These are phyloP conservation scores for Heloderma charlesbogerti DNA, from an alignment of 2,113 vertebrate species.

Conservation along the genomic window DNA sequence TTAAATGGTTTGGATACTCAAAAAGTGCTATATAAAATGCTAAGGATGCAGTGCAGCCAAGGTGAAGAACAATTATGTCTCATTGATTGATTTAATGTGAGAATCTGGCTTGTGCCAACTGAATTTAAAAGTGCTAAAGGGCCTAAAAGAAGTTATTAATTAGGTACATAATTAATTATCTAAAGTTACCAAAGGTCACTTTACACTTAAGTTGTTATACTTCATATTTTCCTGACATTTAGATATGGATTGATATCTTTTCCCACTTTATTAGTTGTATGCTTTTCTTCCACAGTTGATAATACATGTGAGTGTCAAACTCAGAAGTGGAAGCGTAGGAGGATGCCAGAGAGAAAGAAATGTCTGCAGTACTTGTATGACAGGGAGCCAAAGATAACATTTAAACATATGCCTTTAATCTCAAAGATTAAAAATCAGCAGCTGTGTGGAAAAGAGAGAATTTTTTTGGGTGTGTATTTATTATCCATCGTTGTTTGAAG, in stretches of 20 bases:
- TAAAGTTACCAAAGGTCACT: neutral
- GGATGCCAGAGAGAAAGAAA: conserved; percentile 3
- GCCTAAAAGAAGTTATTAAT: neutral
- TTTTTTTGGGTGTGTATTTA: neutral
- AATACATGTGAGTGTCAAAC: conserved; percentile 1
- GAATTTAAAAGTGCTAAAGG: neutral
- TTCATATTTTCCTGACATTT: conserved; percentile 11
- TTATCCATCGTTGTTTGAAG: neutral
- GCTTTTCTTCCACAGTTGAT: neutral
- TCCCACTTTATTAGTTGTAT: neutral
- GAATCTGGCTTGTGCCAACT: neutral
- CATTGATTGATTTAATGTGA: neutral
- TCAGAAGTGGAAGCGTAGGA: conserved; percentile 25
- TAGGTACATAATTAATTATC: neutral
- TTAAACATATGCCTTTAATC: neutral
- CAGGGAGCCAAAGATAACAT: conserved; percentile 13
- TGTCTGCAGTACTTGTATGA: conserved; percentile 1
- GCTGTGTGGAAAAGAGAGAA: neutral
- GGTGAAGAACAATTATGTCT: neutral
- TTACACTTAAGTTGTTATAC: neutral
- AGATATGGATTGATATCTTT: neutral
- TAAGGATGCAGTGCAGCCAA: neutral
- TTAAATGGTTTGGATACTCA: neutral
- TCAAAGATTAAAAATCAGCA: neutral
- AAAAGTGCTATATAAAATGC: neutral